These are phyloP conservation scores for Acronicta aceris DNA, from an alignment of 2,888 invertebrate species.

Conservation along the genomic window DNA sequence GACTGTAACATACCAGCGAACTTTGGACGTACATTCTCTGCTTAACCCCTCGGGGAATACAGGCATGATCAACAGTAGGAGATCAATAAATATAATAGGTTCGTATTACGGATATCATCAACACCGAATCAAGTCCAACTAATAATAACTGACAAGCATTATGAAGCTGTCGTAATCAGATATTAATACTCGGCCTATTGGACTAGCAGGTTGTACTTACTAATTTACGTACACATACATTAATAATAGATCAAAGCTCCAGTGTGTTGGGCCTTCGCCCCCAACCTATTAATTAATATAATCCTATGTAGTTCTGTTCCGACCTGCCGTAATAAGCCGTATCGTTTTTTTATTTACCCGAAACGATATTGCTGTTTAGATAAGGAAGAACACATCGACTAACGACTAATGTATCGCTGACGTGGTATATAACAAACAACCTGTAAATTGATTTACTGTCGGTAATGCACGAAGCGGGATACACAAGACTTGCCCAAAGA, in stretches of 20 bases:
- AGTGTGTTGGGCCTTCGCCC: conserved; percentile 10
- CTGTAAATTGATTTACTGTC: background rate
- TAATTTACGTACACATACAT: conserved; percentile 21
- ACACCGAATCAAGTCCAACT: background rate
- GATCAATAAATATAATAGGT: background rate
- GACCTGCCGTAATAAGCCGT: background rate
- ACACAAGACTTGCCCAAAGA: background rate
- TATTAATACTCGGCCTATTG: conserved; percentile 20
- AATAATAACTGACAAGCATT: background rate
- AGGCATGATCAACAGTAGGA: background rate
- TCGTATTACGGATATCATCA: background rate
- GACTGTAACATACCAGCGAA: no score
- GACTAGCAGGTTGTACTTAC: conserved; percentile 1
- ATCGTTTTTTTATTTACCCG: conserved; percentile 11
- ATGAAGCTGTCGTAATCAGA: conserved; percentile 15
- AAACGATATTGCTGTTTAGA: conserved; percentile 5
- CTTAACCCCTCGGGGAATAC: no score
- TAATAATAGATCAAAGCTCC: conserved; percentile 23
- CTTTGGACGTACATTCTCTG: no score
- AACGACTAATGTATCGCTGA: background rate
- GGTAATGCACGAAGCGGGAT: background rate
- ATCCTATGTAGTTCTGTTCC: background rate
- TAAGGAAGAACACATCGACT: conserved; percentile 6
- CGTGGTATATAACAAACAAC: background rate
- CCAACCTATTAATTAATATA: conserved; percentile 16